Base-by-base conservation (phyloP, 2,797 vertebrate genomes). In the Rhinoraja longicauda region DNA sequence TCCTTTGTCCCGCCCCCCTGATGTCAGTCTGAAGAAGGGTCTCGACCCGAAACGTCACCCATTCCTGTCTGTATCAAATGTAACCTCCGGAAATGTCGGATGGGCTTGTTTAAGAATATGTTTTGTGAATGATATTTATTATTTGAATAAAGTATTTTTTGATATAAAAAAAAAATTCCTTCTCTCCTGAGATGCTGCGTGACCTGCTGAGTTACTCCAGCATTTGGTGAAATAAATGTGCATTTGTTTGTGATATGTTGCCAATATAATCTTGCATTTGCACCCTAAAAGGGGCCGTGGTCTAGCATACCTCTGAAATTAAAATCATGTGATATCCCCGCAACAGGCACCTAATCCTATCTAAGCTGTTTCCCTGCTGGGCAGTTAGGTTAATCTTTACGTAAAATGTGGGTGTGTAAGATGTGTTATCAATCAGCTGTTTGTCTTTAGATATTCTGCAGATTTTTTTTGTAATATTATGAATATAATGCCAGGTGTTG, bases 361-460 rank as follows among this genome's bases (percentile, higher is more conserved):
- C 45, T 26, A 15, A 84, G 53, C 81, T 29, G 53, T 45, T 84
- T 84, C 24, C 78, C 81, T 12, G 9, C 6, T 24, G 26, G 45
- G 45, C 45, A 13, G 78, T 53, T 53, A 53, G 78, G 53, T 15
- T 79, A 13, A 24, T 59, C 53, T 53, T 53, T 10, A 26, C 15
- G 26, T 84, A 59, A 84, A 84, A 59, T 17, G 9, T 29, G 21
- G 7, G 24, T 29, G 81, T 59, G 24, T 57, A 57, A 59, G 45
- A 57, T 57, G 12, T 10, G 29, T 26, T 84, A n/a, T 84, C 81
- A 62, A 26, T 77, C 26, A 76, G 2, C 26, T 29, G 6, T 59
- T 86, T 86, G n/a, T 64, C 29, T 86, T 86, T 15, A 59, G 82
- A 29, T 86, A 62, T 86, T 86, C 82, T 59, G 53, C 81, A 84